Evolutionary conservation across 2,888 invertebrate species (phyloP).

Genomic region (Desoria tigrina): DNA sequence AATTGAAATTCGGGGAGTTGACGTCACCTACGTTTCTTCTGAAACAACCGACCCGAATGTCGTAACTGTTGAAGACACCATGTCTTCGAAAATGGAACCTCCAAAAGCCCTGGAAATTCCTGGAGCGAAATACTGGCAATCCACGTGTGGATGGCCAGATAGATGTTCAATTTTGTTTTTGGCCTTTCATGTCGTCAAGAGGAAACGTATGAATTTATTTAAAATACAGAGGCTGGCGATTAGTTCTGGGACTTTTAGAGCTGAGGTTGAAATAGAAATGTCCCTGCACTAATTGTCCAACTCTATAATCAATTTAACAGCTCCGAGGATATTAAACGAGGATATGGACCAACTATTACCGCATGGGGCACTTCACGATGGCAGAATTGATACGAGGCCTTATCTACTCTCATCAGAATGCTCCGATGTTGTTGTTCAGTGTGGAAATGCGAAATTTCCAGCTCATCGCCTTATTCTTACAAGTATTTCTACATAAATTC

Average conservation of each 20-base stretch:
- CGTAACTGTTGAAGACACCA: slow-evolving; percentile 26
- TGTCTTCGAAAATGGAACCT: slow-evolving; percentile 16
- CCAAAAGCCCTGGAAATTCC: slow-evolving; percentile 31
- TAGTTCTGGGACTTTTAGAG: background rate
- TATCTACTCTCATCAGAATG: slow-evolving; percentile 25
- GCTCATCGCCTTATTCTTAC: slow-evolving; percentile 36
- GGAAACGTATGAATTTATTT: slow-evolving; percentile 26
- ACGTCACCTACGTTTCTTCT: slow-evolving; percentile 30
- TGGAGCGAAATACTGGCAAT: slow-evolving; percentile 35
- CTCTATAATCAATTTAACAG: slow-evolving; percentile 14
- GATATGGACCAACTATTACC: slow-evolving; percentile 24
- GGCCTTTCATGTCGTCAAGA: slow-evolving; percentile 26
- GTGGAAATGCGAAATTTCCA: slow-evolving; percentile 32
- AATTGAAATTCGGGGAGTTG: slow-evolving; percentile 32
- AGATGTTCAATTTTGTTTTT: slow-evolving; percentile 31
- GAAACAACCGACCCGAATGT: slow-evolving; percentile 5
- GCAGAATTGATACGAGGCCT: slow-evolving; percentile 18
- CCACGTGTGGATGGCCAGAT: slow-evolving; percentile 41
- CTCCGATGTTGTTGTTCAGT: slow-evolving; percentile 29
- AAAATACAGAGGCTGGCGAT: slow-evolving; percentile 5
- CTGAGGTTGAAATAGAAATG: too few relatives aligned
- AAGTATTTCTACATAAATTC: too few relatives aligned
- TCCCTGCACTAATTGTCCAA: background rate
- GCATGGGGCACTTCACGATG: slow-evolving; percentile 15
- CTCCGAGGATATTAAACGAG: slow-evolving; percentile 33